Base-by-base conservation (phyloP, 2,888 invertebrate species). In the Cephus rjabovi region DNA sequence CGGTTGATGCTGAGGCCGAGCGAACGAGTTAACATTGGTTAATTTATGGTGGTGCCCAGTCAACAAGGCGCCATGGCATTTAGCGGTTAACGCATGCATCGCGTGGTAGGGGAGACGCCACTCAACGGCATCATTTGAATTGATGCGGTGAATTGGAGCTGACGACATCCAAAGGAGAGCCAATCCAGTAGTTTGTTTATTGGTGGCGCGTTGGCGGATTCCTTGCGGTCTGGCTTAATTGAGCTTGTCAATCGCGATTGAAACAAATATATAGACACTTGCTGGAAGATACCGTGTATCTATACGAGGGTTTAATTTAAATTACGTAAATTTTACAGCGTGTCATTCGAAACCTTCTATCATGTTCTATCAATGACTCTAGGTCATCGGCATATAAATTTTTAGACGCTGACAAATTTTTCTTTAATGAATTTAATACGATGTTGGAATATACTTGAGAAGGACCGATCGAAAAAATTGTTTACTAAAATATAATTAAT, bases 61-160 rank as follows among this genome's bases (percentile, higher is more conserved):
- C 90, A 86, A 85, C 86, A 79, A 89, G 90, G 90, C 90, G 90
- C 90, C 90, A 88, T 84, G 84, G 86, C 86, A 89, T 90, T 90
- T 89, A 90, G 85, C 83, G 83, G 85, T 85, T 87, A 85, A 87
- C 87, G 86, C 86, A 84, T 81, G 83, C 82, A 77, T 81, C 73
- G 11, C 76, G 76, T 68, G 76, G 69, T 74, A 74, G 74, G 68
- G 70, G 78, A 86, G 87, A 86, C 85, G 87, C 87, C 87, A 86
- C 86, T 84, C 86, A 81, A 83, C 87, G 80, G 82, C 83, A 85
- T 89, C 87, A 87, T 88, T 87, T 85, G 86, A 89, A 90, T 89
- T 90, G 88, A 89, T 88, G 89, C 86, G 86, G 82, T 86, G 86
- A 90, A 90, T 90, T 90, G 87, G 86, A 83, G 84, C 85, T 87